These are phyloP conservation scores for Dysidea cf. avara DNA, from an alignment of 37 sponge, comb jelly and placozoan genomes.

Conservation along the genomic window DNA sequence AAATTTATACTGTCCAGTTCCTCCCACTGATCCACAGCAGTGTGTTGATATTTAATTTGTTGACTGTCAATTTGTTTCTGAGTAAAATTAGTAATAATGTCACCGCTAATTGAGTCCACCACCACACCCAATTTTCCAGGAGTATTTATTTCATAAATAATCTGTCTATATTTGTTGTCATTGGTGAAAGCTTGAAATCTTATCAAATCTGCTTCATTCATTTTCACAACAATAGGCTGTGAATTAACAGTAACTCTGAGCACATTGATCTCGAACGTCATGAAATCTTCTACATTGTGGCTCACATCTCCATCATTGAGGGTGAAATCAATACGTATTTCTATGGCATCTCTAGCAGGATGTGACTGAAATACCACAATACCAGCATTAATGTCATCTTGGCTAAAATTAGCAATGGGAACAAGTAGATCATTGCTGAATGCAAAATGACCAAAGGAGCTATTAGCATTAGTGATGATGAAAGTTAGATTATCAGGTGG, in stretches of 20 bases:
- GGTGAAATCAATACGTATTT: background rate
- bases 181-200: too few relatives aligned
- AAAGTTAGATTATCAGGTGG: slow-evolving; percentile 12
- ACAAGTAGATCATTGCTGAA: background rate
- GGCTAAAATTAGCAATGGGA: slow-evolving; percentile 8
- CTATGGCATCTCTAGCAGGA: background rate
- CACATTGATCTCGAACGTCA: too few relatives aligned
- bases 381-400: background rate
- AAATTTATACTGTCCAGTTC: slow-evolving; percentile 23
- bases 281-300: background rate
- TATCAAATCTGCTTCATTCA: too few relatives aligned
- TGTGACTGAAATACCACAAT: background rate
- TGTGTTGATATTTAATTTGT: slow-evolving; percentile 39
- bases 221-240: too few relatives aligned
- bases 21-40: slow-evolving; percentile 48
- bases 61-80: background rate
- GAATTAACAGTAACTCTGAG: too few relatives aligned
- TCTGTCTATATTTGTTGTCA: too few relatives aligned
- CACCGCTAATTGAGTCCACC: too few relatives aligned
- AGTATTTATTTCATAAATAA: too few relatives aligned
- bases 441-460: slow-evolving; percentile 14
- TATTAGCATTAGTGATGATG: background rate
- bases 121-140: too few relatives aligned
- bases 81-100: background rate
- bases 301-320: slow-evolving; percentile 13